Conservation (phyloP, 2,113 vertebrate genomes). For the Mionectes macconnelli region DNA sequence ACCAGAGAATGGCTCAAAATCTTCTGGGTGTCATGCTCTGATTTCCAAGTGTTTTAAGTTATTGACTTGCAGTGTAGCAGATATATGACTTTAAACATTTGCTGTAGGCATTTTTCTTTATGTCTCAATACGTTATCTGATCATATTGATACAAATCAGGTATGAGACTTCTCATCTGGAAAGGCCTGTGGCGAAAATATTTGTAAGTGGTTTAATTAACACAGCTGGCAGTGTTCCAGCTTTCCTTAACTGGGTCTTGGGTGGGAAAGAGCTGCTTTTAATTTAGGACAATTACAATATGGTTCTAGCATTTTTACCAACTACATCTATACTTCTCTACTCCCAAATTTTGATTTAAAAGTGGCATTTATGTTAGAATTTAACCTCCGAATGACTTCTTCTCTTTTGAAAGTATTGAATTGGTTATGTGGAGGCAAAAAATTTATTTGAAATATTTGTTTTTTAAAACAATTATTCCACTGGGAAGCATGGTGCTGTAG, state of each 20-base stretch:
- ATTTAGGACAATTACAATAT: neutral
- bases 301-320: neutral
- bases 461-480: neutral
- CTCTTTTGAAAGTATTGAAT: slow-evolving; percentile 11
- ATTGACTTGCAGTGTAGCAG: neutral
- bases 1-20: neutral
- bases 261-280: neutral
- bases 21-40: rapidly evolving
- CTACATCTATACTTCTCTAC: neutral
- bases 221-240: neutral
- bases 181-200: neutral
- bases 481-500: neutral
- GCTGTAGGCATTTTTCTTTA: neutral
- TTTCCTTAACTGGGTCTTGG: neutral
- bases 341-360: slow-evolving; percentile 16
- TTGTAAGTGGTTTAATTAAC: neutral
- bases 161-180: neutral
- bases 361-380: slow-evolving; percentile 36
- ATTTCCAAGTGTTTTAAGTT: neutral
- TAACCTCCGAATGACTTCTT: neutral
- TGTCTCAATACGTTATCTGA: neutral
- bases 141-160: neutral
- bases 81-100: neutral
- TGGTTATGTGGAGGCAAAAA: neutral
- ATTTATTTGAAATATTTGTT: neutral